Percentiles rank a stretch among this genome's conserved stretches.
Evolutionary conservation across 2,113 vertebrate species (phyloP).

Genomic region (Picathartes gymnocephalus): DNA sequence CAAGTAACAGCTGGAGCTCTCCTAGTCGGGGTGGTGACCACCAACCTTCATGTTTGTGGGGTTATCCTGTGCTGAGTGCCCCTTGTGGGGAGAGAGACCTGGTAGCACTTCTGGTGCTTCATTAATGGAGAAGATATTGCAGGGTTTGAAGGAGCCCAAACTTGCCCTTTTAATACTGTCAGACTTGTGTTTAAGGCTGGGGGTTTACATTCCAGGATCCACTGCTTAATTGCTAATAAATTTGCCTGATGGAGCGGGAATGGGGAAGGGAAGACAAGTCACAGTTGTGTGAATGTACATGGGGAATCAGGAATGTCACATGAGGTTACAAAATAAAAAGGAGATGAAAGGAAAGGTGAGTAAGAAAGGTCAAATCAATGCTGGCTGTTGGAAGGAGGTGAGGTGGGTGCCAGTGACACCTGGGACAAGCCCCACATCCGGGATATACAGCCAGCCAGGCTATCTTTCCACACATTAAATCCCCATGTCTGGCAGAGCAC

Average conservation of each 20-base stretch:
- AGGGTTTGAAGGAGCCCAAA: background rate
- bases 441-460: background rate
- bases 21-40: background rate
- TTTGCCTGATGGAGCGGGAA: background rate
- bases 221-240: background rate
- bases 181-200: background rate
- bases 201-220: background rate
- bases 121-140: accelerated
- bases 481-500: background rate
- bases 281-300: background rate
- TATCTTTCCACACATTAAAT: background rate
- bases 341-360: background rate
- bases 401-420: background rate
- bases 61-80: background rate
- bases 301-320: background rate
- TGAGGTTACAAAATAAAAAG: background rate
- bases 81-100: background rate
- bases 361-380: background rate
- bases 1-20: accelerated
- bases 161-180: background rate
- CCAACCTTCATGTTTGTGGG: background rate
- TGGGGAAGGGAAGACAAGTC: background rate
- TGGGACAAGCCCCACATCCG: accelerated
- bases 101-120: background rate
- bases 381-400: background rate